Conservation (phyloP, 2,113 vertebrate genomes). For the Crocuta crocuta region DNA sequence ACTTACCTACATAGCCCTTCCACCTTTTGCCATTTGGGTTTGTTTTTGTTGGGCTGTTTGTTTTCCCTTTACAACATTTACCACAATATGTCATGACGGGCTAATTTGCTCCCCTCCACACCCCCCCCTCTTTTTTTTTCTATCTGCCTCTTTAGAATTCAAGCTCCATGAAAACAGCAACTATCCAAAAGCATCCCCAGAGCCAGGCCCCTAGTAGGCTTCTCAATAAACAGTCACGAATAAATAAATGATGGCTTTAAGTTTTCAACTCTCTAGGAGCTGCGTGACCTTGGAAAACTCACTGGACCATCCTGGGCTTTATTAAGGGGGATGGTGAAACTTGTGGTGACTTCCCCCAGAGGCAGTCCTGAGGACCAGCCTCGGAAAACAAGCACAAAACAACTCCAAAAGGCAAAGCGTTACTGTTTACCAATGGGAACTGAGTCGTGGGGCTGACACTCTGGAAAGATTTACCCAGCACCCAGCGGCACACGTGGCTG, state of each 20-base stretch:
- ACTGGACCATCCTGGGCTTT: background rate
- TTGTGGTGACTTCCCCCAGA: background rate
- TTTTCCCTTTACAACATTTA: background rate
- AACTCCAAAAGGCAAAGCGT: background rate
- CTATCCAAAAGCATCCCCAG: no score
- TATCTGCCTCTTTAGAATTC: background rate
- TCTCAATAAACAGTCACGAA: background rate
- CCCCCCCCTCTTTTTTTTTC: no score
- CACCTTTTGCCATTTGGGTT: background rate
- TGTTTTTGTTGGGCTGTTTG: background rate
- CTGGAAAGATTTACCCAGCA: background rate
- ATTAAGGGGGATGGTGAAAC: background rate
- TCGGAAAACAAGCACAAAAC: background rate
- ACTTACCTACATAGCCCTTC: no score
- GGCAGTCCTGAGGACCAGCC: background rate
- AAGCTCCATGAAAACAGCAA: background rate
- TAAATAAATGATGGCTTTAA: background rate
- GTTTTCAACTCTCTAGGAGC: background rate
- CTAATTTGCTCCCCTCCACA: background rate
- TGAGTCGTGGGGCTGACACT: background rate
- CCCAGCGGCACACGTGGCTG: rapidly evolving
- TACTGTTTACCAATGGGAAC: background rate
- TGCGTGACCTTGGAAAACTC: background rate
- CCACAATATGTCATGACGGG: background rate
- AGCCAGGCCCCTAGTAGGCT: no score